These are phyloP conservation scores for Drosophila affinis DNA, from an alignment of 2,888 invertebrate genomes.

Conservation along the genomic window DNA sequence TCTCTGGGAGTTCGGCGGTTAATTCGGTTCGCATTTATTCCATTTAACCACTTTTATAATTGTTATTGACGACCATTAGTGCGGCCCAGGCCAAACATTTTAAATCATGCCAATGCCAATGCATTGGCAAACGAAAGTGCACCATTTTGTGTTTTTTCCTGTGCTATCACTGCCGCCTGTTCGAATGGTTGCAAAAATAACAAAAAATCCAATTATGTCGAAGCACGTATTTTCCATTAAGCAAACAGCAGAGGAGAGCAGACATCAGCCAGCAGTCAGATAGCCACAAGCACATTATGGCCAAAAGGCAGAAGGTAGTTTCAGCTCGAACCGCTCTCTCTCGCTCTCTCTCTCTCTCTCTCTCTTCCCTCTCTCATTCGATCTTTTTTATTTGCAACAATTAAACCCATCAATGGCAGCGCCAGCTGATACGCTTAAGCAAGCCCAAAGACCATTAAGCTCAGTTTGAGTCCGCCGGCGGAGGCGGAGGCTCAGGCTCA, in stretches of 20 bases:
- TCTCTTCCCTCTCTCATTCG: constrained; percentile 13
- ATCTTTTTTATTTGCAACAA: constrained; percentile 43
- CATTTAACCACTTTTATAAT: constrained; percentile 25
- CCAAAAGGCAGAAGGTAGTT: constrained; percentile 25
- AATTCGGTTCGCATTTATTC: constrained; percentile 21
- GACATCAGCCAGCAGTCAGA: constrained; percentile 41
- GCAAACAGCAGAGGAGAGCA: constrained; percentile 57
- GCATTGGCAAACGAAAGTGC: constrained; percentile 28
- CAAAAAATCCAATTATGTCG: constrained; percentile 71
- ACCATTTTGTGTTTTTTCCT: constrained; percentile 14
- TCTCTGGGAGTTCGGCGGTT: constrained; percentile 19
- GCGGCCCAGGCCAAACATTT: constrained; percentile 54
- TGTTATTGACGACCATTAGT: constrained; percentile 56
- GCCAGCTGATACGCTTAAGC: constrained; percentile 48
- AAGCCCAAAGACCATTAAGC: constrained; percentile 52
- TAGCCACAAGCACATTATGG: constrained; percentile 49
- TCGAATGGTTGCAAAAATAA: constrained; percentile 48
- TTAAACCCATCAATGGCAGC: constrained; percentile 58
- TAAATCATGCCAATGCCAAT: constrained; percentile 39
- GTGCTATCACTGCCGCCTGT: constrained; percentile 29
- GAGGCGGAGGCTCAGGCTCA: not conserved
- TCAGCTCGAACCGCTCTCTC: constrained; percentile 6
- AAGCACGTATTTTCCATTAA: constrained; percentile 75
- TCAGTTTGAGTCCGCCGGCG: constrained; percentile 28
- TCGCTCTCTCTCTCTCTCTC: not conserved